These are phyloP conservation scores for Orchesellides sinensis DNA, from an alignment of 2,888 invertebrate species.

Conservation along the genomic window DNA sequence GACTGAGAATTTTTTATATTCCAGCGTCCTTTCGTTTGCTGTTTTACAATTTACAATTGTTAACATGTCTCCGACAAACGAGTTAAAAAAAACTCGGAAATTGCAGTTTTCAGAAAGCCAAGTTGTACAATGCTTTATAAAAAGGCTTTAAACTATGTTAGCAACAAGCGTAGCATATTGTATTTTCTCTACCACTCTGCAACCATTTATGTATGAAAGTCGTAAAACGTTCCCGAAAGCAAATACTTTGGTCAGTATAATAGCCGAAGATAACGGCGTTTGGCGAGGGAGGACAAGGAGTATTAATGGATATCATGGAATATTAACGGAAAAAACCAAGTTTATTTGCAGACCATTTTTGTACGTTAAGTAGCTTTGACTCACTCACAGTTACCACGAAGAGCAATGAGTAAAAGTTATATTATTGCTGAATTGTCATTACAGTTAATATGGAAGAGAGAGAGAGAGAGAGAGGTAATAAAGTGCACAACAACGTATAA, in stretches of 20 bases:
- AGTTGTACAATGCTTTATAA: background rate
- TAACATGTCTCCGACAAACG: background rate
- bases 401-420: too few species aligned
- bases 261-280: constrained; percentile 25
- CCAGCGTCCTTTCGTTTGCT: background rate
- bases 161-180: too few species aligned
- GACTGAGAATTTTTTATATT: background rate
- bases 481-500: constrained; percentile 16
- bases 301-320: constrained; percentile 33
- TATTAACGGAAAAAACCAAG: constrained; percentile 36
- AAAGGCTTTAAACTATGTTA: too few species aligned
- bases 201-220: background rate
- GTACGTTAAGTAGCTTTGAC: background rate
- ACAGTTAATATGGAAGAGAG: background rate
- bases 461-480: constrained; percentile 35
- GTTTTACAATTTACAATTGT: background rate
- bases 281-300: constrained; percentile 5
- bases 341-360: constrained; percentile 31
- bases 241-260: constrained; percentile 15
- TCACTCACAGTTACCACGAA: background rate
- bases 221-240: constrained; percentile 13
- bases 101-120: background rate
- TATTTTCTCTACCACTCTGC: constrained; percentile 5
- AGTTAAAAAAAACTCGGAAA: background rate
- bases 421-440: constrained; percentile 15